Evolutionary conservation across 2,888 invertebrate genomes (phyloP).

Genomic region (Rhodophaea formosa): DNA sequence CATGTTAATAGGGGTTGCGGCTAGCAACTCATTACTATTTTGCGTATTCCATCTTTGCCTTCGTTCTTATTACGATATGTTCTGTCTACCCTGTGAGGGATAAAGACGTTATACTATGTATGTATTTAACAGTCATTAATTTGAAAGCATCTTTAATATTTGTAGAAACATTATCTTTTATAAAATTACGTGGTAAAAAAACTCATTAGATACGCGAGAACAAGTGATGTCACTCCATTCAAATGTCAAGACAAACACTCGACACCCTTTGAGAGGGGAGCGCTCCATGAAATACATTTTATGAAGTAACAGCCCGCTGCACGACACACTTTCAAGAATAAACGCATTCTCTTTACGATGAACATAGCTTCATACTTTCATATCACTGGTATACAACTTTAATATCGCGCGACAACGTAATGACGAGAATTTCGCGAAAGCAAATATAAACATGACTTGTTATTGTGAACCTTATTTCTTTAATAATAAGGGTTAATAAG

Average conservation of each 20-base stretch:
- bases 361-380: slow-evolving; percentile 8
- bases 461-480: not conserved
- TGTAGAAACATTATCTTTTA: not conserved
- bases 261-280: slow-evolving; percentile 5
- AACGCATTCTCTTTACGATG: slow-evolving; percentile 13
- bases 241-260: slow-evolving; percentile 4
- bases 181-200: not conserved
- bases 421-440: slow-evolving; percentile 9
- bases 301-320: slow-evolving; percentile 6
- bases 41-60: too few species aligned
- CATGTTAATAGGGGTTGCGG: too few species aligned
- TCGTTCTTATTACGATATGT: too few species aligned
- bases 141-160: not conserved
- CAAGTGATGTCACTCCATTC: slow-evolving; percentile 9
- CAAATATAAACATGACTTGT: slow-evolving; percentile 12
- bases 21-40: too few species aligned
- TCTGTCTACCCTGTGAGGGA: too few species aligned
- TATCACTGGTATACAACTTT: slow-evolving; percentile 13
- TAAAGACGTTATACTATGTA: too few species aligned
- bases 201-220: not conserved
- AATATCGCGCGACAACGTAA: slow-evolving; percentile 11
- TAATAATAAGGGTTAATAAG: not conserved
- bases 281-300: slow-evolving; percentile 15
- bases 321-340: slow-evolving; percentile 13
- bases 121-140: too few species aligned